A percentile compares a stretch with the other conserved stretches of the same genome.
These are phyloP conservation scores for Solenodon paradoxus DNA, from an alignment of 2,113 vertebrate genomes.

Conservation along the genomic window DNA sequence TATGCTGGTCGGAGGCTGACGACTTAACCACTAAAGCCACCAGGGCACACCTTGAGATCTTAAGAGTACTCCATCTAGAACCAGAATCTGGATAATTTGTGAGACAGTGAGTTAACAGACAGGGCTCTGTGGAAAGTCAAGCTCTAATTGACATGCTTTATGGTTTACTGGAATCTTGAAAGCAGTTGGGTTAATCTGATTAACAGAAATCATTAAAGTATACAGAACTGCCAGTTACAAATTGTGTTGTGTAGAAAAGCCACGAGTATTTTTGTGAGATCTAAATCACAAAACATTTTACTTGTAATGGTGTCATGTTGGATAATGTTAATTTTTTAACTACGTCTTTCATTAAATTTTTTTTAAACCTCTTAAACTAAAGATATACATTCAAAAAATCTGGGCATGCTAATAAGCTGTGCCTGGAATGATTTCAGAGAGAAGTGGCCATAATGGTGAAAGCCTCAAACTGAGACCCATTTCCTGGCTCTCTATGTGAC, in stretches of 20 bases:
- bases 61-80: too few species aligned
- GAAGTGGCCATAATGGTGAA: background rate
- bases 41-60: too few species aligned
- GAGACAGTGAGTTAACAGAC: background rate
- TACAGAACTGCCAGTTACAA: background rate
- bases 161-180: background rate
- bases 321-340: background rate
- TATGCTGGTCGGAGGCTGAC: too few species aligned
- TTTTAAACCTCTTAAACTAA: background rate
- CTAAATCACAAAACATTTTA: conserved; percentile 33
- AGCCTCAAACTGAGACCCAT: background rate
- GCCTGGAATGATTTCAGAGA: conserved; percentile 3
- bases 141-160: background rate
- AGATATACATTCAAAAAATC: background rate
- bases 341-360: background rate
- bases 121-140: background rate
- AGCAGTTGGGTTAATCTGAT: background rate
- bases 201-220: background rate
- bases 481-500: background rate
- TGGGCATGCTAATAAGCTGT: background rate
- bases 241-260: background rate
- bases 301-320: background rate
- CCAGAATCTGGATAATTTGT: conserved; percentile 32
- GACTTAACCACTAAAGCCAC: too few species aligned
- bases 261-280: background rate